phyloP scores from a whole-genome alignment of 1,140 invertebrate species.

The Caenorhabditis inopinata region DNA sequence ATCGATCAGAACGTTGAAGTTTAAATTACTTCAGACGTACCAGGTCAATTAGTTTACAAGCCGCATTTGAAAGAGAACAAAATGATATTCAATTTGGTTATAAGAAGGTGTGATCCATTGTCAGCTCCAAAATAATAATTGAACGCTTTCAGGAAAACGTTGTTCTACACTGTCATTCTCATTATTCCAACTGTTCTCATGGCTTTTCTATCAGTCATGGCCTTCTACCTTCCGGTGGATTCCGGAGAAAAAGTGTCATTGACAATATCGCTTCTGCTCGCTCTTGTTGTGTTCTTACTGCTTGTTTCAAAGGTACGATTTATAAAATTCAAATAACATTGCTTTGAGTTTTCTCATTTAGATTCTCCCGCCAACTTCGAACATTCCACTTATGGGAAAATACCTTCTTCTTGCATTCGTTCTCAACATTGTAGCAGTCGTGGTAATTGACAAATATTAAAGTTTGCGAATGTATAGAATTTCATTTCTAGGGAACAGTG shows the following conservation, averaged over 20 bases:
- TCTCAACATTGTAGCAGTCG: slow-evolving; percentile 97
- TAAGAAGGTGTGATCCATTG: slow-evolving; percentile 65
- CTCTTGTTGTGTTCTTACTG: slow-evolving; percentile 95
- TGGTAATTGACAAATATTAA: slow-evolving; percentile 67
- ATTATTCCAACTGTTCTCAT: slow-evolving; percentile 96
- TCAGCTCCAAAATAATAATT: slow-evolving; percentile 72
- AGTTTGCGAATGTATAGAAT: not conserved
- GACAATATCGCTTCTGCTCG: slow-evolving; percentile 96
- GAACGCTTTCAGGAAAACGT: slow-evolving; percentile 90
- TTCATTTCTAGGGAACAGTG: slow-evolving; percentile 76
- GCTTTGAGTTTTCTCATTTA: not conserved
- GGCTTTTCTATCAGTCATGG: slow-evolving; percentile 93
- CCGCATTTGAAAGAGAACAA: slow-evolving; percentile 46
- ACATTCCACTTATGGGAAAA: slow-evolving; percentile 92
- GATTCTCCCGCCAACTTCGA: slow-evolving; percentile 92
- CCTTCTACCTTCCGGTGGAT: slow-evolving; percentile 89
- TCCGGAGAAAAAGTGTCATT: slow-evolving; percentile 83
- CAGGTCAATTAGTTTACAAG: slow-evolving; percentile 47
- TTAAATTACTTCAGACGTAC: slow-evolving; percentile 36
- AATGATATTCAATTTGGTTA: slow-evolving; percentile 85
- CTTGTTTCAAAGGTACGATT: slow-evolving; percentile 80
- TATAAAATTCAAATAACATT: too few relatives aligned
- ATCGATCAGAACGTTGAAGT: too few relatives aligned
- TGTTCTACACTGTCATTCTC: slow-evolving; percentile 99
- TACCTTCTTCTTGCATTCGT: slow-evolving; percentile 98